A percentile compares a stretch with the other conserved stretches of the same genome.
These are phyloP conservation scores for Ophiothrix spiculata DNA, from an alignment of 35 echinoderm and acorn worm species.

Conservation along the genomic window DNA sequence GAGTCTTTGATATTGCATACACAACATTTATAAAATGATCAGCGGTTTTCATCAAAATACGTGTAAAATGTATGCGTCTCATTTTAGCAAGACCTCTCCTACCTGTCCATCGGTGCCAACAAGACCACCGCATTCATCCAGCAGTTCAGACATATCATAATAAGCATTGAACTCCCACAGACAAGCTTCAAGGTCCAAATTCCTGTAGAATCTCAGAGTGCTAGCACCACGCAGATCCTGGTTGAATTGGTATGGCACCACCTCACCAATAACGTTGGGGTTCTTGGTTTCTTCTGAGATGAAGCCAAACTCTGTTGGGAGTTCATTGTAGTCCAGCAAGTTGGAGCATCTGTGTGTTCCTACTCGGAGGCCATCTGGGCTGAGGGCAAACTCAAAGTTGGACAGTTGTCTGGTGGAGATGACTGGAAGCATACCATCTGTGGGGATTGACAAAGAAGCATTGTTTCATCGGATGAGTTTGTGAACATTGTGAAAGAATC, in stretches of 20 bases:
- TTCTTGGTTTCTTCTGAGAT: conserved; percentile 95
- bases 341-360: conserved; percentile 97
- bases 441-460: neutral
- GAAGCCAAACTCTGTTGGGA: conserved; percentile 88
- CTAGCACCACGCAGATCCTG: conserved; percentile 57
- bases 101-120: conserved; percentile 99
- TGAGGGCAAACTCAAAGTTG: conserved; percentile 99
- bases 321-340: conserved; percentile 83
- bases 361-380: conserved; percentile 91
- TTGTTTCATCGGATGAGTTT: no score
- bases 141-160: conserved; percentile 96
- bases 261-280: conserved; percentile 88
- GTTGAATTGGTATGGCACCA: conserved; percentile 83
- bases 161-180: conserved; percentile 96
- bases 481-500: no score
- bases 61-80: no score
- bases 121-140: conserved; percentile 83
- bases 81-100: no score
- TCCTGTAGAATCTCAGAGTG: conserved; percentile 94
- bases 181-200: conserved; percentile 93
- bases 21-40: no score
- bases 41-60: no score
- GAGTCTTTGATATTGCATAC: no score
- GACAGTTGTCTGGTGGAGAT: conserved; percentile 94
- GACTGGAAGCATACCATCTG: conserved; percentile 95